Evolutionary conservation across 2,797 vertebrate genomes (phyloP).

Genomic region (Enteromius afrohamiltoni): DNA sequence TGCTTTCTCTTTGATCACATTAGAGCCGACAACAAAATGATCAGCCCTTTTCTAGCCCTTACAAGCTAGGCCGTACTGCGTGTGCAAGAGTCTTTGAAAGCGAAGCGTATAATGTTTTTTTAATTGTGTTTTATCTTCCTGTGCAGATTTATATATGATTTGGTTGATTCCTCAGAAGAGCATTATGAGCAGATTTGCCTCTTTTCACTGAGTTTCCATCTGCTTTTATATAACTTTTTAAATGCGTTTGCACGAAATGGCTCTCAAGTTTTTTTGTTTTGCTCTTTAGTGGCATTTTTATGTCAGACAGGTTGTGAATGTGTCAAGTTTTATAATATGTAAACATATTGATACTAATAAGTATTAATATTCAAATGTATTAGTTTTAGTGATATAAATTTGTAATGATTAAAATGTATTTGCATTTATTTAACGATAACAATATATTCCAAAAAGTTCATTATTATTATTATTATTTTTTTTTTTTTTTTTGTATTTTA

Average conservation of each 20-base stretch:
- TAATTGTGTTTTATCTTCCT: background rate
- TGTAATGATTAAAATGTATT: background rate
- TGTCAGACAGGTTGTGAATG: background rate
- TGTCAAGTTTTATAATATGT: background rate
- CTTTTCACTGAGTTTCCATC: background rate
- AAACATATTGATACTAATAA: background rate
- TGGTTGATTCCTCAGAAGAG: background rate
- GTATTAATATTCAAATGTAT: background rate
- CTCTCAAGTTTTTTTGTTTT: background rate
- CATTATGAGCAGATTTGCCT: background rate
- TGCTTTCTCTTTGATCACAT: conserved; percentile 55
- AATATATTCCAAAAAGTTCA: too few species aligned
- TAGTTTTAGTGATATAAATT: background rate
- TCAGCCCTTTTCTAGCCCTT: conserved; percentile 22
- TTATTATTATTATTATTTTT: background rate
- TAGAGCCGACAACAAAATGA: conserved; percentile 28
- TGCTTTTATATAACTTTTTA: background rate
- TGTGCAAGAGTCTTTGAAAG: conserved; percentile 34
- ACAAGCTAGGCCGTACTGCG: conserved; percentile 27
- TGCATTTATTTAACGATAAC: background rate
- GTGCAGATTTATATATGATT: background rate
- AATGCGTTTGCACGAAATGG: background rate
- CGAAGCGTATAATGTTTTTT: background rate
- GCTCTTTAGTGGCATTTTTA: background rate
- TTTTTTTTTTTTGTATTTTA: background rate